Percentiles rank a stretch among this genome's conserved stretches.
These are phyloP conservation scores for Hydropotes inermis DNA, from an alignment of 2,113 vertebrate genomes.

Conservation along the genomic window DNA sequence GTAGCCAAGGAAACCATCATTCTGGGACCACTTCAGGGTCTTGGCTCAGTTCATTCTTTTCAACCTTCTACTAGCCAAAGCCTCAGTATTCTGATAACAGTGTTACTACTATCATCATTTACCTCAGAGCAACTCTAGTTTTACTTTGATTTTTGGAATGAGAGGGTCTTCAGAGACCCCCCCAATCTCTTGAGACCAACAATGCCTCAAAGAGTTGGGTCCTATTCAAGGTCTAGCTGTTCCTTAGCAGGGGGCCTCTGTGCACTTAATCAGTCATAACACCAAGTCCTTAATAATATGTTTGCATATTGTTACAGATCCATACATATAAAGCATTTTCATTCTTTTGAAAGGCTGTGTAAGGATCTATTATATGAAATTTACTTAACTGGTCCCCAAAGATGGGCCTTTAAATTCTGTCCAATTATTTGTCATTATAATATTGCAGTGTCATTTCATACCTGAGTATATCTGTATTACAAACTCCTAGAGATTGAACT, in stretches of 20 bases:
- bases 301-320: not conserved
- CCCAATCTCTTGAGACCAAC: not conserved
- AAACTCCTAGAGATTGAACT: not conserved
- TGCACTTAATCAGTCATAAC: not conserved
- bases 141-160: not conserved
- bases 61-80: not conserved
- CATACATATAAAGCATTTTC: not conserved
- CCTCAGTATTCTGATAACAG: not conserved
- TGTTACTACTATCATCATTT: not conserved
- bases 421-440: not conserved
- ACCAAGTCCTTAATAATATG: not conserved
- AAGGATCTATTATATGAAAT: not conserved
- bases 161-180: not conserved
- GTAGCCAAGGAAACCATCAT: not conserved
- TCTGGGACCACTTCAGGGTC: not conserved
- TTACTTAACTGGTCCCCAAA: not conserved
- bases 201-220: not conserved
- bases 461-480: not conserved
- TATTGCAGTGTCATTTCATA: not conserved
- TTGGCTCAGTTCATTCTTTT: not conserved
- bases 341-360: not conserved
- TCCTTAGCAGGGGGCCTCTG: not conserved
- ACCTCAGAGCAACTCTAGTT: not conserved
- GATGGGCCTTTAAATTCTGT: not conserved
- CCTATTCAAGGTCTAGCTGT: not conserved